Conservation (phyloP, 2,888 invertebrate genomes). For the Platycheirus albimanus region DNA sequence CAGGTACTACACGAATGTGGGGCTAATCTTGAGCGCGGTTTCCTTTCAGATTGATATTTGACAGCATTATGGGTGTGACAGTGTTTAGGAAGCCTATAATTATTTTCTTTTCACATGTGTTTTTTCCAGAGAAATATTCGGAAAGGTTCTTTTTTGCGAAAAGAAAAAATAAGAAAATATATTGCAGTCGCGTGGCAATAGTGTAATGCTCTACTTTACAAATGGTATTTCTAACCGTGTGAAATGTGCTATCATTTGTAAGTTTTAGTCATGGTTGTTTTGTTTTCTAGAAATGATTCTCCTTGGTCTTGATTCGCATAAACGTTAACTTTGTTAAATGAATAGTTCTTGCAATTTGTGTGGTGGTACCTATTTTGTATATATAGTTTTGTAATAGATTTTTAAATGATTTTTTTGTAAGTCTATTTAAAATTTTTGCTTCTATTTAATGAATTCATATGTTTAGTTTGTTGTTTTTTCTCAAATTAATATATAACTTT, state of each 20-base stretch:
- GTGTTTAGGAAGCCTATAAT: constrained; percentile 79
- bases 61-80: constrained; percentile 77
- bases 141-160: constrained; percentile 54
- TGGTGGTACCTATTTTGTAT: too few species aligned
- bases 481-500: too few species aligned
- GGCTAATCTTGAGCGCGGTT: constrained; percentile 63
- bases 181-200: constrained; percentile 82
- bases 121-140: constrained; percentile 76
- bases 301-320: too few species aligned
- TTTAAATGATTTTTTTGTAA: too few species aligned
- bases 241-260: constrained; percentile 80
- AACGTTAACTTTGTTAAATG: too few species aligned
- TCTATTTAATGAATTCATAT: too few species aligned
- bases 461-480: too few species aligned
- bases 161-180: constrained; percentile 31
- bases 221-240: constrained; percentile 73
- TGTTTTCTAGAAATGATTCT: too few species aligned
- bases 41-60: constrained; percentile 59
- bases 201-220: constrained; percentile 61
- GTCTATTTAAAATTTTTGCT: too few species aligned
- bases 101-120: constrained; percentile 71
- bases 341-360: too few species aligned
- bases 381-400: too few species aligned
- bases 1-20: constrained; percentile 51
- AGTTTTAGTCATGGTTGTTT: constrained; percentile 80